These are phyloP conservation scores for Ditylenchus dipsaci DNA, from an alignment of 1,140 invertebrate genomes.

Conservation along the genomic window DNA sequence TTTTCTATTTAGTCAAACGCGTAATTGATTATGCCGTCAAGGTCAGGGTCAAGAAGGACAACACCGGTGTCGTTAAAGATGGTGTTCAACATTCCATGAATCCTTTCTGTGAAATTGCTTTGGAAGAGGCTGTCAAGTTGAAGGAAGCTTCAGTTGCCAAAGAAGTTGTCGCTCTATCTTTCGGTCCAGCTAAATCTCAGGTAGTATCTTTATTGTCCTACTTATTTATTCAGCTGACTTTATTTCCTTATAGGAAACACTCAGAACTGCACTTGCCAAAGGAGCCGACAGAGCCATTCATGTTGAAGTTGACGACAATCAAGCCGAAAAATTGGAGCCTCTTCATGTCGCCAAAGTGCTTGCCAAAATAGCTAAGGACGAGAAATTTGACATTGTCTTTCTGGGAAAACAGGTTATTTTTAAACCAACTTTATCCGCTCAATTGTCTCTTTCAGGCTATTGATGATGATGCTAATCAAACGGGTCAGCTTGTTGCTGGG, in stretches of 20 bases:
- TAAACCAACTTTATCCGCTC: neutral
- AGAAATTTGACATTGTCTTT: conserved; percentile 85
- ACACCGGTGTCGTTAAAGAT: conserved; percentile 89
- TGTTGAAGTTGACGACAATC: conserved; percentile 61
- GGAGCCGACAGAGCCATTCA: conserved; percentile 84
- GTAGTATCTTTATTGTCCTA: conserved; percentile 59
- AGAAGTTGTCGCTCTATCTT: conserved; percentile 89
- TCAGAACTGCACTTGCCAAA: conserved; percentile 94
- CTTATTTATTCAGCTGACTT: neutral
- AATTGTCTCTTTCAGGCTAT: conserved; percentile 71
- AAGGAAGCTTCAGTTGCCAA: conserved; percentile 81
- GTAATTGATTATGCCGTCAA: conserved; percentile 60
- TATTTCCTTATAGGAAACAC: conserved; percentile 68
- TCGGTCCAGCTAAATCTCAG: conserved; percentile 82
- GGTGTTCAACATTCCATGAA: conserved; percentile 99
- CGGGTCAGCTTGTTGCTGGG: conserved; percentile 94
- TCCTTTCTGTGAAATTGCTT: conserved; percentile 97
- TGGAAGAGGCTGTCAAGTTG: conserved; percentile 95
- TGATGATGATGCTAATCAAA: conserved; percentile 97
- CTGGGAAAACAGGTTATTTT: conserved; percentile 81
- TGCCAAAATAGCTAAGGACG: conserved; percentile 78
- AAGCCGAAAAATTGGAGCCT: conserved; percentile 84
- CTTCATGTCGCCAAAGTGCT: conserved; percentile 88
- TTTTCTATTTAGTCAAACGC: conserved; percentile 28
- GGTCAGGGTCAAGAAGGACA: conserved; percentile 95